Base-by-base conservation (phyloP, 2,797 vertebrate genomes). In the Moxostoma hubbsi region DNA sequence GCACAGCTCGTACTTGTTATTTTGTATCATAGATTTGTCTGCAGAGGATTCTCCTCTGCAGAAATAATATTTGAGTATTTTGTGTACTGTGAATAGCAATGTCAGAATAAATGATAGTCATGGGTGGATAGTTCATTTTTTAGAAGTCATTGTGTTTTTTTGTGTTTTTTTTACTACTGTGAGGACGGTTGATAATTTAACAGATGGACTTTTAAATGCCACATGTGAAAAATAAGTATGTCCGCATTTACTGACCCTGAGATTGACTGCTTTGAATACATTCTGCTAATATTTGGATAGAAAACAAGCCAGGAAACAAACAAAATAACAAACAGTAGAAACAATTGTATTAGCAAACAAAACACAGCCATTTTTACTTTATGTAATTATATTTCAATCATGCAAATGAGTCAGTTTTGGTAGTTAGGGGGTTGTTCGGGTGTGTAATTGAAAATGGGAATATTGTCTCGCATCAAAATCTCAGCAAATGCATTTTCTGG, bases 371-470 rank as follows among this genome's bases (percentile, higher is more conserved):
- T 87, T 86, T 92, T 91, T 91, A 91, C 83, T 85, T 82, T 82
- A 83, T 78, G 85, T 93, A 92, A 93, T 93, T 94, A 93, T 93
- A 93, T 92, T 93, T 93, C 92, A 93, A 92, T 94, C 92, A 93
- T 93, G 92, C 91, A 93, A 92, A 94, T 94, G 89, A 93, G 90
- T 87, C 89, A 88, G 88, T 92, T 92, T 90, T 92, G 89, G 91
- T 92, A 93, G 92, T 94, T 94, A 93, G 90, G 87, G 90, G 89
- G 87, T 87, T 92, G 92, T 91, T 94, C 90, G 90, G 92, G 92
- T 94, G 92, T 94, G 92, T 94, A 94, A 94, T 94, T 94, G 93
- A 94, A 94, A 94, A 93, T 88, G 90, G 86, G 89, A 91, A 93
- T 91, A 92, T 92, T 92, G 90, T 91, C 90, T 90, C 80, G 89